Evolutionary conservation across 1,140 invertebrate genomes (phyloP).

Genomic region (Oreohelix idahoensis): DNA sequence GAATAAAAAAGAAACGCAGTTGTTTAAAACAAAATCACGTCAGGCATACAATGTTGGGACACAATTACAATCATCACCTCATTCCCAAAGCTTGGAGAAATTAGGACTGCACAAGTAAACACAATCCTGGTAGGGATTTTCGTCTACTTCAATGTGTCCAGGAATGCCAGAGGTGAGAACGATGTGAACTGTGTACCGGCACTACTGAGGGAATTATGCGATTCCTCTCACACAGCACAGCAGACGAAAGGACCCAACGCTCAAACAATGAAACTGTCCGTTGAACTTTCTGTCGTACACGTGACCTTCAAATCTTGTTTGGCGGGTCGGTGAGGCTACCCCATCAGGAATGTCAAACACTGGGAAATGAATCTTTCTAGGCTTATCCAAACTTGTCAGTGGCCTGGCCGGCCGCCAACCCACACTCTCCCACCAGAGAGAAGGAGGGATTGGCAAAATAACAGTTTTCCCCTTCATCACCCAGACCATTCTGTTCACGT

Average conservation of each 20-base stretch:
- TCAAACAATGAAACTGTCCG: constrained; percentile 50
- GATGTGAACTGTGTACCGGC: neutral
- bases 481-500: neutral
- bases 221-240: neutral
- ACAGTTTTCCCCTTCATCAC: neutral
- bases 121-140: neutral
- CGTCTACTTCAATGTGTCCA: neutral
- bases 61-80: neutral
- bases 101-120: neutral
- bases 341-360: constrained; percentile 54
- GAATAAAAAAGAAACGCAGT: too few species aligned
- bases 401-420: constrained; percentile 44
- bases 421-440: neutral
- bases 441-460: constrained; percentile 7
- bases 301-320: constrained; percentile 53
- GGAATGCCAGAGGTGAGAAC: constrained; percentile 21
- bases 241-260: neutral
- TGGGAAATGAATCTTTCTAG: constrained; percentile 49
- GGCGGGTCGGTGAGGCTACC: constrained; percentile 46
- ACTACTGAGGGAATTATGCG: neutral
- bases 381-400: constrained; percentile 56
- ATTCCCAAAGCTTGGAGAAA: neutral
- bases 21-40: too few species aligned
- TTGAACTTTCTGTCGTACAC: constrained; percentile 42
- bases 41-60: neutral